Conservation (phyloP, 2,888 invertebrate genomes). For the Gibbula magus region DNA sequence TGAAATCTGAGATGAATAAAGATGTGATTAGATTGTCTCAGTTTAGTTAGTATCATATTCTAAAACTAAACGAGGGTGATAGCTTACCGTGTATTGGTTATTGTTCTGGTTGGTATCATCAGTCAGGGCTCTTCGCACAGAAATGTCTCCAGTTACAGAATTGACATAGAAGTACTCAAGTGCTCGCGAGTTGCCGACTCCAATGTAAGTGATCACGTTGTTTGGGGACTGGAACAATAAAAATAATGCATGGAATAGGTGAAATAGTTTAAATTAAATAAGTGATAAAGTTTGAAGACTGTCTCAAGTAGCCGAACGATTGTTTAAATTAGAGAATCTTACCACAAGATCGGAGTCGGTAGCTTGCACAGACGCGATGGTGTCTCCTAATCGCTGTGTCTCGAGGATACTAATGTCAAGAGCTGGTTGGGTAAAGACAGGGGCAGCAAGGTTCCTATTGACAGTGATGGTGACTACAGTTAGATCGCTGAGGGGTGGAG, state of each 20-base stretch:
- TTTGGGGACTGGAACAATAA: conserved; percentile 45
- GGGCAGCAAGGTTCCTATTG: conserved; percentile 62
- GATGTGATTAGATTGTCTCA: too few species aligned
- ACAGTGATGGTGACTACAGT: conserved; percentile 61
- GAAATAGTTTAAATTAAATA: too few species aligned
- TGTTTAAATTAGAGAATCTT: conserved; percentile 72
- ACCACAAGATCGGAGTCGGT: conserved; percentile 62
- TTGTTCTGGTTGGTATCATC: conserved; percentile 79
- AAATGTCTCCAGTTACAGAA: conserved; percentile 53
- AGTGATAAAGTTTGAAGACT: too few species aligned
- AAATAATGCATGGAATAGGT: neutral
- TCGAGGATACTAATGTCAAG: conserved; percentile 56
- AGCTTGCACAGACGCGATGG: conserved; percentile 55
- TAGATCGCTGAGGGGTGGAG: conserved; percentile 49
- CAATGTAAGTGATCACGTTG: conserved; percentile 35
- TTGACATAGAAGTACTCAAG: conserved; percentile 54
- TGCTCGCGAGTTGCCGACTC: conserved; percentile 67
- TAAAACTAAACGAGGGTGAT: too few species aligned
- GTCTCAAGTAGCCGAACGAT: too few species aligned
- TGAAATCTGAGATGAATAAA: too few species aligned
- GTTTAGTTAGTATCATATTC: too few species aligned
- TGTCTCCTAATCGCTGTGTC: conserved; percentile 48
- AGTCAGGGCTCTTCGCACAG: conserved; percentile 46
- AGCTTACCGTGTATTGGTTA: conserved; percentile 34
- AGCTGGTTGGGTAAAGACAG: conserved; percentile 47